phyloP scores from a whole-genome alignment of 2,888 invertebrate species.

The Sphecodes monilicornis region DNA sequence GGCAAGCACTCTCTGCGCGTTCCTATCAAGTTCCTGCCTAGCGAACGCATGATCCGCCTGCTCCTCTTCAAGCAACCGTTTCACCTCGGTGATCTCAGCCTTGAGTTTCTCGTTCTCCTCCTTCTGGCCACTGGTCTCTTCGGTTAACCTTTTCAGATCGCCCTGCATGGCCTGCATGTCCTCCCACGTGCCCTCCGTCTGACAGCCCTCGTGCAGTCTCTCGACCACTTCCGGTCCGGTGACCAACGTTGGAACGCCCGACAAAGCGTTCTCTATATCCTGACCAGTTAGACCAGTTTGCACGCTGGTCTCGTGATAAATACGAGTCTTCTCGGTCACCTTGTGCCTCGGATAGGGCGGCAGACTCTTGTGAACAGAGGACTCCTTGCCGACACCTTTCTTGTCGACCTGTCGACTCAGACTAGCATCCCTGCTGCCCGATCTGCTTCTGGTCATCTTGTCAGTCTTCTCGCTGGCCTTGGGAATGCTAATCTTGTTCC shows the following conservation, averaged over 20 bases:
- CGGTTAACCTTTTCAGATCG: slow-evolving; percentile 85
- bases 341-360: slow-evolving; percentile 85
- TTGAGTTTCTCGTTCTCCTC: slow-evolving; percentile 87
- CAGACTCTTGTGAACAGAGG: slow-evolving; percentile 81
- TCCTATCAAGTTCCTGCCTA: slow-evolving; percentile 90
- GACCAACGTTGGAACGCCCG: slow-evolving; percentile 85
- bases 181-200: slow-evolving; percentile 88
- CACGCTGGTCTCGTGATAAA: slow-evolving; percentile 92
- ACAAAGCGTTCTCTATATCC: slow-evolving; percentile 90
- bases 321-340: slow-evolving; percentile 86
- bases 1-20: slow-evolving; percentile 90
- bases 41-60: slow-evolving; percentile 90
- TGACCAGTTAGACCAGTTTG: slow-evolving; percentile 91
- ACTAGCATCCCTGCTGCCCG: slow-evolving; percentile 85
- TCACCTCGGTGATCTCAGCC: slow-evolving; percentile 86
- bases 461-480: slow-evolving; percentile 65
- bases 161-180: slow-evolving; percentile 88
- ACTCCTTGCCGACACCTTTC: slow-evolving; percentile 74
- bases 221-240: slow-evolving; percentile 83
- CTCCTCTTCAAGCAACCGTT: slow-evolving; percentile 89
- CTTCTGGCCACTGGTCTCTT: slow-evolving; percentile 78
- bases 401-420: slow-evolving; percentile 81
- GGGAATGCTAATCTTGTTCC: slow-evolving; percentile 76
- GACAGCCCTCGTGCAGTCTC: slow-evolving; percentile 86
- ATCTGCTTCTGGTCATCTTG: slow-evolving; percentile 82